A percentile compares a stretch with the other conserved stretches of the same genome.
These are phyloP conservation scores for Gallinago nigripennis DNA, from an alignment of 2,797 vertebrate genomes.

Conservation along the genomic window DNA sequence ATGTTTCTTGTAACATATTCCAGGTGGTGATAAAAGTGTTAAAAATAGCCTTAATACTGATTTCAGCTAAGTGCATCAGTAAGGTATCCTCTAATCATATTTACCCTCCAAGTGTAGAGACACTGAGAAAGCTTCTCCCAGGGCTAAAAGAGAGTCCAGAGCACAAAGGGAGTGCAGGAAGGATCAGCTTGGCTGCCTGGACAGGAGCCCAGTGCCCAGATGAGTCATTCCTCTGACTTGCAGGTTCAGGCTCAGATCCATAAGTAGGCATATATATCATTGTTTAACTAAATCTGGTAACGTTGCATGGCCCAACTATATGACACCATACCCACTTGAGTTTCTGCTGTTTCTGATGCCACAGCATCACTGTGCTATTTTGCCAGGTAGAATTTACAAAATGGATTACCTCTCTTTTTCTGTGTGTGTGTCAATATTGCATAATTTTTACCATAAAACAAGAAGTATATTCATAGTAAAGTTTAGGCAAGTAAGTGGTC, in stretches of 20 bases:
- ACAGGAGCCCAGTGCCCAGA: neutral
- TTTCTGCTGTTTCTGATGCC: neutral
- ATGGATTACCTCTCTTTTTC: neutral
- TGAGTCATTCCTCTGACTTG: neutral
- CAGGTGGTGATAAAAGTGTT: neutral
- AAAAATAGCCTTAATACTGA: neutral
- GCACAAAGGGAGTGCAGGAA: neutral
- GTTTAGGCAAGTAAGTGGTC: neutral
- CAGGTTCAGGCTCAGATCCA: neutral
- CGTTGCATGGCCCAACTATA: neutral
- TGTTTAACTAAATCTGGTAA: neutral
- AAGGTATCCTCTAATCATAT: fast-evolving
- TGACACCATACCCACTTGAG: neutral
- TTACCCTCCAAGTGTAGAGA: neutral
- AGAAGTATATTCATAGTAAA: neutral
- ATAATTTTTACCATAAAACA: neutral
- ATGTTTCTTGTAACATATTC: neutral
- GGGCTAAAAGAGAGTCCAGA: neutral
- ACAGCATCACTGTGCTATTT: neutral
- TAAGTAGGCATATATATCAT: neutral
- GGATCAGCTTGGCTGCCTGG: neutral
- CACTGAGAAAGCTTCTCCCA: neutral
- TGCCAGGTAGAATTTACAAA: neutral
- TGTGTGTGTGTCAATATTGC: neutral
- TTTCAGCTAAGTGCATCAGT: neutral